These are phyloP conservation scores for Xyrauchen texanus DNA, from an alignment of 2,113 vertebrate species.

Conservation along the genomic window DNA sequence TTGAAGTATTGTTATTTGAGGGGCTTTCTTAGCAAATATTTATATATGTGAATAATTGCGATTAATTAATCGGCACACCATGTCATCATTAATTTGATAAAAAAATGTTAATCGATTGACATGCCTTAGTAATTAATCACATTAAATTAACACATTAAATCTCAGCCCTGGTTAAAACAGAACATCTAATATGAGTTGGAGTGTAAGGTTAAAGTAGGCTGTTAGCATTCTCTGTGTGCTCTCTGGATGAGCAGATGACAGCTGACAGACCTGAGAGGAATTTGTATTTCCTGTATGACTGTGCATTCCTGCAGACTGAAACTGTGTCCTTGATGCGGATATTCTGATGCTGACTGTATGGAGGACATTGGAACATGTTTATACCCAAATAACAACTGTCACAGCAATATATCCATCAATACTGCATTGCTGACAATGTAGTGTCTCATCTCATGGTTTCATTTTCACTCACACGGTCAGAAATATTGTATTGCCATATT, in stretches of 20 bases:
- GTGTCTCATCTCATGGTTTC: background rate
- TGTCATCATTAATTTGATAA: too few relatives aligned
- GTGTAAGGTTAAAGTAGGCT: background rate
- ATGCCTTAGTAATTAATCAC: too few relatives aligned
- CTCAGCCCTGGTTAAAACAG: background rate
- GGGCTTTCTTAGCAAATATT: too few relatives aligned
- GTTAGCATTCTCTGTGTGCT: slow-evolving; percentile 19
- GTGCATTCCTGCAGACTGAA: background rate
- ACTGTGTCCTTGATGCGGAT: background rate
- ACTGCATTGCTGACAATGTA: slow-evolving; percentile 5
- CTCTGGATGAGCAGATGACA: background rate
- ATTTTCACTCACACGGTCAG: background rate
- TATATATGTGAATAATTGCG: too few relatives aligned
- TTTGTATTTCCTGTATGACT: slow-evolving; percentile 34
- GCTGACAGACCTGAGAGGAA: slow-evolving; percentile 54
- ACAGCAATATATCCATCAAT: slow-evolving; percentile 12
- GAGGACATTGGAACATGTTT: slow-evolving; percentile 5
- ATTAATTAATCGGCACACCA: too few relatives aligned
- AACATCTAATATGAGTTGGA: background rate
- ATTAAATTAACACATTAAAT: too few relatives aligned
- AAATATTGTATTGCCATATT: too few relatives aligned
- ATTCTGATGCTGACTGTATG: slow-evolving; percentile 33
- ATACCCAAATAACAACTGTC: slow-evolving; percentile 19
- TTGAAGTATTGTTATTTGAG: too few relatives aligned
- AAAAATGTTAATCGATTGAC: too few relatives aligned